Evolutionary conservation across 1,140 invertebrate genomes (phyloP).

Genomic region (Drosophila littoralis): DNA sequence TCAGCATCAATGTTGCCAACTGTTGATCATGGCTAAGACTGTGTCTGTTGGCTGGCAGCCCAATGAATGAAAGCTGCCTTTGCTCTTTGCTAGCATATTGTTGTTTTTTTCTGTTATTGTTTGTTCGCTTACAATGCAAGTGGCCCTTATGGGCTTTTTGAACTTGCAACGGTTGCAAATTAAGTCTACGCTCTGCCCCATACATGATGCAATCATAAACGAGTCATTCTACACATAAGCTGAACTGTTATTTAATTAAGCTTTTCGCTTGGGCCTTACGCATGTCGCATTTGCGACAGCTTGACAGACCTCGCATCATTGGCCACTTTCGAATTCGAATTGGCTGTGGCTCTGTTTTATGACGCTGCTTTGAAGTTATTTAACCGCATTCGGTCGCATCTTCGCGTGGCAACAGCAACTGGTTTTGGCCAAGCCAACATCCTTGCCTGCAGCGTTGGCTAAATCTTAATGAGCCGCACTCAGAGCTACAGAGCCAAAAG

Average conservation of each 20-base stretch:
- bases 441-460: slow-evolving; percentile 64
- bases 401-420: slow-evolving; percentile 32
- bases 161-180: slow-evolving; percentile 59
- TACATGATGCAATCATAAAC: slow-evolving; percentile 57
- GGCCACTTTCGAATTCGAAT: slow-evolving; percentile 45
- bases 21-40: slow-evolving; percentile 45
- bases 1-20: slow-evolving; percentile 60
- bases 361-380: slow-evolving; percentile 50
- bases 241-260: slow-evolving; percentile 53
- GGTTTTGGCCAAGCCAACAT: slow-evolving; percentile 59
- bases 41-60: slow-evolving; percentile 33
- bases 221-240: slow-evolving; percentile 52
- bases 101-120: slow-evolving; percentile 28
- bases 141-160: slow-evolving; percentile 62
- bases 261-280: slow-evolving; percentile 50
- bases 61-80: slow-evolving; percentile 72
- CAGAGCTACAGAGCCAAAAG: slow-evolving; percentile 15
- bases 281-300: slow-evolving; percentile 47
- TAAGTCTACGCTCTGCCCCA: slow-evolving; percentile 25
- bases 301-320: slow-evolving; percentile 41
- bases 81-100: slow-evolving; percentile 33
- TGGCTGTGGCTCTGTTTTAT: slow-evolving; percentile 34
- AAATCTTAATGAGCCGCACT: slow-evolving; percentile 57
- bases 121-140: slow-evolving; percentile 26
- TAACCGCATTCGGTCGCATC: slow-evolving; percentile 41